Evolutionary conservation across 2,113 vertebrate genomes (phyloP).

Genomic region (Dicentrarchus labrax): DNA sequence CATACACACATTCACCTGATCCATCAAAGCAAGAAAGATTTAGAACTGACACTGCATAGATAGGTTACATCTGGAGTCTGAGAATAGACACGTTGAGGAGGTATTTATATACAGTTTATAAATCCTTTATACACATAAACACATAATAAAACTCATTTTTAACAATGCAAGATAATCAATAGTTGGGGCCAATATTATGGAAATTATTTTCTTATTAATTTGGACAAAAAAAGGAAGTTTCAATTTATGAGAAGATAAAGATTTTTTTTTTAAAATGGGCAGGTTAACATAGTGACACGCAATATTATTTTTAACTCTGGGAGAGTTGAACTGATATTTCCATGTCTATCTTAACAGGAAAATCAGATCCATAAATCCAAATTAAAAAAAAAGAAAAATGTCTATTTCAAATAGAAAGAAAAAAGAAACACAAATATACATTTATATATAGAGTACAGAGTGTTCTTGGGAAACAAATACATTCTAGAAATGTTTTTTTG

Average conservation of each 20-base stretch:
- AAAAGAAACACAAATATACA: constrained; percentile 12
- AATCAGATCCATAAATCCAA: neutral
- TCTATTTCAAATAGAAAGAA: neutral
- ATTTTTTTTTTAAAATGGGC: neutral
- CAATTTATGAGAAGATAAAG: constrained; percentile 8
- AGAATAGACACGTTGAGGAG: constrained; percentile 3
- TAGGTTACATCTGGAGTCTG: constrained; percentile 29
- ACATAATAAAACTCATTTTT: constrained; percentile 43
- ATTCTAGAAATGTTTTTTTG: no score
- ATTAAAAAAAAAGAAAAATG: neutral
- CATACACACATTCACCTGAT: constrained; percentile 39
- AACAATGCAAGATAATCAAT: neutral
- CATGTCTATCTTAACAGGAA: neutral
- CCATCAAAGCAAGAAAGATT: constrained; percentile 21
- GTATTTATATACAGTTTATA: constrained; percentile 47
- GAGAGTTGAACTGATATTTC: neutral
- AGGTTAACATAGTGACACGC: neutral
- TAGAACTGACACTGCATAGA: constrained; percentile 42
- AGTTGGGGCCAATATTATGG: neutral
- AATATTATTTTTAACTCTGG: neutral
- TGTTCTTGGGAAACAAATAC: neutral
- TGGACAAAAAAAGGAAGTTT: neutral
- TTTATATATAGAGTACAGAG: neutral
- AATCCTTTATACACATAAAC: constrained; percentile 55
- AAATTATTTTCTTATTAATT: constrained; percentile 5